Base-by-base conservation (phyloP, 2,888 invertebrate genomes). In the Phytoseiulus persimilis region DNA sequence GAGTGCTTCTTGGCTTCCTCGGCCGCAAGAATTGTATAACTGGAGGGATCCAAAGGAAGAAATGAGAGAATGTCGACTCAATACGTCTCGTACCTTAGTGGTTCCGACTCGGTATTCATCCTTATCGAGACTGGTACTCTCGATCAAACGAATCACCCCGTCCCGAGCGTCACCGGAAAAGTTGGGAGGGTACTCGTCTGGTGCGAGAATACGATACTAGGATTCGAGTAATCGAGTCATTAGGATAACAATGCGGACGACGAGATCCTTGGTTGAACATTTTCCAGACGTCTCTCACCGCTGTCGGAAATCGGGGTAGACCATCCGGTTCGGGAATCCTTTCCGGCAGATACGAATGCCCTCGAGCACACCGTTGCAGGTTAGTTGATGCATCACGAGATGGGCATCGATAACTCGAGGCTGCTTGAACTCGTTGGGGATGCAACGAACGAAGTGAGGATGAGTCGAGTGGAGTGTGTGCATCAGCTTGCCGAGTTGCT, bases 301-400 rank as follows among this genome's bases (percentile, higher is more conserved):
- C 94, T 98, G 96, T 94, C 98, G 98, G 96, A 99, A 99, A 94
- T 99, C 99, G 92, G 98, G 97, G 95, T 99, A 99, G 92, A 97
- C 95, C 97, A 99, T 98, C 94, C 99, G 96, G 96, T 99, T 99
- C 95, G 99, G 99, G 96, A 99, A 99, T 93, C 99, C 99, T 91
- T 94, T 94, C 94, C 99, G 96, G 94, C 99, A 99, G 95, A 99
- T 99, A 97, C 99, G 98, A 95, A 99, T 99, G 94, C 99, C 99
- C 96, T 99, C 99, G 95, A 99, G 96, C 94, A 99, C 99, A 97
- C 99, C 99, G 96, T 99, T 99, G 96, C 99, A 99, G 92, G 98
- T 98, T 93, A 99, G 95, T 95, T 99, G 99, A 94, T 99, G 98
- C 96, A 99, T 97, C 91, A 99, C 99, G 94, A 99, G 95, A 93